Conservation (phyloP, 2,113 vertebrate genomes). For the Eupsittula cactorum region DNA sequence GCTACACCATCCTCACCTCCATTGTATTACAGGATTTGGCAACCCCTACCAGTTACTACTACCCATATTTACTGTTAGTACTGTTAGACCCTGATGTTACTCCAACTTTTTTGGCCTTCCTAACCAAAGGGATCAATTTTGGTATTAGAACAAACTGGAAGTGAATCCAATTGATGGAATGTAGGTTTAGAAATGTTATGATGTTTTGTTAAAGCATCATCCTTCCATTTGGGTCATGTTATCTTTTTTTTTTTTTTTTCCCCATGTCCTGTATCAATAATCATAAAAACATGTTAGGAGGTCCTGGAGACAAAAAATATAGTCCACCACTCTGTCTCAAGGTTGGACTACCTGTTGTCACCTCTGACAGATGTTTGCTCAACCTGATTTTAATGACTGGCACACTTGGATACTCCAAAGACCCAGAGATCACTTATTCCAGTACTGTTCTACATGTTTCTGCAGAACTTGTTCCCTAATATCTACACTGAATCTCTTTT, state of each 20-base stretch:
- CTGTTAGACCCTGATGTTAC: not conserved
- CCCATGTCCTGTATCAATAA: not conserved
- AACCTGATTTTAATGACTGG: not conserved
- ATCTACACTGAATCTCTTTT: not conserved
- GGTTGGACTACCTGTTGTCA: not conserved
- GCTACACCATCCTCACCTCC: not conserved
- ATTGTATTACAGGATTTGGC: fast-evolving
- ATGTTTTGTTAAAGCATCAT: not conserved
- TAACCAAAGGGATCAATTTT: not conserved
- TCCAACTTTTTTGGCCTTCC: not conserved
- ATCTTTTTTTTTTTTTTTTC: not conserved
- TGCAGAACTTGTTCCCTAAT: not conserved
- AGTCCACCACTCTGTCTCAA: not conserved
- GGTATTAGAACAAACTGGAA: not conserved
- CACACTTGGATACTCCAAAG: not conserved
- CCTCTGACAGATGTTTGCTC: not conserved
- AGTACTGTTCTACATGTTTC: not conserved
- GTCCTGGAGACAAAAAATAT: not conserved
- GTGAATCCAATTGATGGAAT: not conserved
- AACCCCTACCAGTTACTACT: not conserved
- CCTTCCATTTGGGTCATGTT: not conserved
- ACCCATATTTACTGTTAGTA: not conserved
- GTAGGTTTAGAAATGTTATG: not conserved
- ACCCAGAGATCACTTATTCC: not conserved
- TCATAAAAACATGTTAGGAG: not conserved